phyloP scores from a whole-genome alignment of 2,797 vertebrate genomes.

The Oreochromis grahami region DNA sequence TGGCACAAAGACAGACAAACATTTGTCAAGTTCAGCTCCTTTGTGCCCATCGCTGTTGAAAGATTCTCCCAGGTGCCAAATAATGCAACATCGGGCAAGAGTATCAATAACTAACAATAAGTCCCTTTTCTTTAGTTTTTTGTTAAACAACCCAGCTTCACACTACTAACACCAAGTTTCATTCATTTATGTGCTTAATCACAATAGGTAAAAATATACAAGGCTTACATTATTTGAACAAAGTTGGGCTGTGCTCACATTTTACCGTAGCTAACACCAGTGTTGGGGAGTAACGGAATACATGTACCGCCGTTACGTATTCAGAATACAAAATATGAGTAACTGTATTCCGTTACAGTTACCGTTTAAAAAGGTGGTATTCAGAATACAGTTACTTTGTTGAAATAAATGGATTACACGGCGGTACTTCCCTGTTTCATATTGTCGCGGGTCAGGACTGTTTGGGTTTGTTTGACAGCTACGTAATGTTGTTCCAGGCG shows the following conservation, averaged over 20 bases:
- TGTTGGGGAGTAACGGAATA: too few species aligned
- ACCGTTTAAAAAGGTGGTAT: too few species aligned
- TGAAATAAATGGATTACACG: too few species aligned
- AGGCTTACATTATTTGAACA: too few species aligned
- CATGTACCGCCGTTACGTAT: too few species aligned
- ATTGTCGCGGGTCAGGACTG: too few species aligned
- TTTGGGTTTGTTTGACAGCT: too few species aligned
- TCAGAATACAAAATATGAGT: too few species aligned
- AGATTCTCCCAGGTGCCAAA: background rate
- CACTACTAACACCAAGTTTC: background rate
- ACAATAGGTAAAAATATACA: background rate
- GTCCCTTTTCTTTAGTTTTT: background rate
- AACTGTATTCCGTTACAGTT: too few species aligned
- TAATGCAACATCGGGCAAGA: background rate
- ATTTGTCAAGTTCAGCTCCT: background rate
- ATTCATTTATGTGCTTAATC: background rate
- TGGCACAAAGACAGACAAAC: background rate
- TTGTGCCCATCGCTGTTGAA: background rate
- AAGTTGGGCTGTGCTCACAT: accelerated
- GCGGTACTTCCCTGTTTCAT: too few species aligned
- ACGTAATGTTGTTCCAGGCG: too few species aligned
- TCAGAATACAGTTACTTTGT: too few species aligned
- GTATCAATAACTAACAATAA: background rate
- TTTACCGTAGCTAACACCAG: background rate
- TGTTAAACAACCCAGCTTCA: background rate